These are phyloP conservation scores for Falcunculus frontatus DNA, from an alignment of 2,113 vertebrate genomes.

Conservation along the genomic window DNA sequence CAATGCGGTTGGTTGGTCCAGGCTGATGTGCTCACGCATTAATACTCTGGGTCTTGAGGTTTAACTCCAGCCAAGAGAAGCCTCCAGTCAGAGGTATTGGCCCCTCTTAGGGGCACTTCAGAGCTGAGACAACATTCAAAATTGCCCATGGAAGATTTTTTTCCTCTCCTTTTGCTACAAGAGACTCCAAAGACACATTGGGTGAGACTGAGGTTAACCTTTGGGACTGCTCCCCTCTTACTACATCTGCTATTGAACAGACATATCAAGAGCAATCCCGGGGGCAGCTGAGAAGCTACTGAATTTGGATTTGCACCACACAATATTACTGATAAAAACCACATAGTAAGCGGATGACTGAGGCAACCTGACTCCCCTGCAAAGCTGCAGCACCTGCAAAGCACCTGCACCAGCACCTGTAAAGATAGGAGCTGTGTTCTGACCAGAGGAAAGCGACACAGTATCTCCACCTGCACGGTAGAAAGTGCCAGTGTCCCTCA, in stretches of 20 bases:
- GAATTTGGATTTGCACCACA: background rate
- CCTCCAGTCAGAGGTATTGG: background rate
- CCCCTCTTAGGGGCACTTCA: background rate
- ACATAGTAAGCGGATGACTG: background rate
- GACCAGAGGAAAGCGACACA: background rate
- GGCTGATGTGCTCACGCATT: background rate
- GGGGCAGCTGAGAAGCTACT: background rate
- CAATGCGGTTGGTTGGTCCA: background rate
- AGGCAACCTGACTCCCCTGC: background rate
- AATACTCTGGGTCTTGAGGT: background rate
- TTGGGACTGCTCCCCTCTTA: background rate
- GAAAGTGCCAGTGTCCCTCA: background rate
- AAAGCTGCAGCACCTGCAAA: accelerated
- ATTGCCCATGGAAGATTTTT: background rate
- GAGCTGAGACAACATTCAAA: background rate
- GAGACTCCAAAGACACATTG: background rate
- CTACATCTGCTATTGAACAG: background rate
- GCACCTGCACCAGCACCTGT: accelerated
- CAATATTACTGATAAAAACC: background rate
- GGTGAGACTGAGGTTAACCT: background rate
- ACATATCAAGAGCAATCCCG: background rate
- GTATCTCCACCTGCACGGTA: background rate
- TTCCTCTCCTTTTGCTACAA: background rate
- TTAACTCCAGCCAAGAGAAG: background rate
- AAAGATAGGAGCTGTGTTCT: background rate